Percentiles rank a stretch among this genome's conserved stretches.
These are phyloP conservation scores for Temnothorax nylanderi DNA, from an alignment of 1,140 invertebrate species.

Conservation along the genomic window DNA sequence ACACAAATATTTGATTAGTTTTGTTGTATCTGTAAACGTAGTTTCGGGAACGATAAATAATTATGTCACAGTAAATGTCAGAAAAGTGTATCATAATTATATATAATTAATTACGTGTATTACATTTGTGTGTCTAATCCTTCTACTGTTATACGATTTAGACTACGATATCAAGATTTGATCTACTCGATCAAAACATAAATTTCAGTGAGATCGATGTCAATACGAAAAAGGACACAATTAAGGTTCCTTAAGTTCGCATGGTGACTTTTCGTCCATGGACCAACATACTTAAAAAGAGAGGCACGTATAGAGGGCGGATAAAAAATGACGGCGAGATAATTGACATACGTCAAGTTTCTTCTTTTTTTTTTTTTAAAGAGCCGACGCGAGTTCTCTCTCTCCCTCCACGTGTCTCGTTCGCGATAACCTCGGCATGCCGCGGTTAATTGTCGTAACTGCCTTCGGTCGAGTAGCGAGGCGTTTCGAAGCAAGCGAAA, in stretches of 20 bases:
- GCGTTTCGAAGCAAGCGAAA: conserved; percentile 10
- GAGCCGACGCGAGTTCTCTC: not conserved
- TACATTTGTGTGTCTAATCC: not conserved
- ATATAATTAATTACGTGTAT: not conserved
- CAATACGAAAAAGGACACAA: not conserved
- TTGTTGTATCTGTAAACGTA: not conserved
- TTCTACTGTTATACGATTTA: not conserved
- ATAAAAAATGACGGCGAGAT: conserved; percentile 64
- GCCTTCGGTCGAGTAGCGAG: conserved; percentile 42
- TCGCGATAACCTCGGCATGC: conserved; percentile 38
- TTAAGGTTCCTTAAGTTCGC: not conserved
- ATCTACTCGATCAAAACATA: not conserved
- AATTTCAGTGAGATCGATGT: not conserved
- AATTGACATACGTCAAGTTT: conserved; percentile 68
- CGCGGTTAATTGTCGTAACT: conserved; percentile 68
- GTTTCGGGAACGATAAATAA: not conserved
- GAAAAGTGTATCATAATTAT: not conserved
- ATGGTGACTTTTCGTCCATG: conserved; percentile 27
- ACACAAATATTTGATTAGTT: not conserved
- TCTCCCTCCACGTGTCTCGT: not conserved
- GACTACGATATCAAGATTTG: not conserved
- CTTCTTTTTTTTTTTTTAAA: conserved; percentile 18
- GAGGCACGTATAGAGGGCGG: conserved; percentile 26
- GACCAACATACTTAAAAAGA: conserved; percentile 35
- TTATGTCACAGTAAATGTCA: not conserved